Evolutionary conservation across 2,797 vertebrate species (phyloP).

Genomic region (Discoglossus pictus): DNA sequence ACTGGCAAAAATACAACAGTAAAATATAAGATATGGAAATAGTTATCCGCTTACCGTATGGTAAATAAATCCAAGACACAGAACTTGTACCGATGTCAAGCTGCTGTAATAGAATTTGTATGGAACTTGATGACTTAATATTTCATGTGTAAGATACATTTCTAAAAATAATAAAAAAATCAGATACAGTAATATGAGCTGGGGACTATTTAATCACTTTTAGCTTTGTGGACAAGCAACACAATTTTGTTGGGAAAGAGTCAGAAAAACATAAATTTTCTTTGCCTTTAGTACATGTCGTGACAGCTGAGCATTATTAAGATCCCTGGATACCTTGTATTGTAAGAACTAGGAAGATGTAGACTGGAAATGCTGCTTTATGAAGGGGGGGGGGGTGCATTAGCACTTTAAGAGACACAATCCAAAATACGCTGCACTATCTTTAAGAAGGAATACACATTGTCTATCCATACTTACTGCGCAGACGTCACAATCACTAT

Average conservation of each 20-base stretch:
- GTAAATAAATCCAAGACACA: not conserved
- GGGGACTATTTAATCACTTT: conserved; percentile 40
- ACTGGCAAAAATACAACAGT: not conserved
- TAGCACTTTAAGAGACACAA: too few species aligned
- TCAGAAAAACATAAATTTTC: conserved; percentile 34
- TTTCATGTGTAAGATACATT: conserved; percentile 47
- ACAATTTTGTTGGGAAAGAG: conserved; percentile 21
- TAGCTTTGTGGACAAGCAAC: conserved; percentile 7
- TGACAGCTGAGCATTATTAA: conserved; percentile 43
- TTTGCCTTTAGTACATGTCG: conserved; percentile 15
- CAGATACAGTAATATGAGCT: conserved; percentile 16
- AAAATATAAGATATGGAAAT: conserved; percentile 27
- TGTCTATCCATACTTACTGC: too few species aligned
- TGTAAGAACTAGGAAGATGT: not conserved
- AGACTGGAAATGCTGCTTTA: not conserved
- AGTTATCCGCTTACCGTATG: conserved; percentile 20
- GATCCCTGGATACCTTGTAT: conserved; percentile 5
- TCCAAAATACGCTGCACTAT: too few species aligned
- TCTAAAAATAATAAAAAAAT: conserved; percentile 47
- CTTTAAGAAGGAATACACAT: too few species aligned
- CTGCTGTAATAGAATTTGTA: conserved; percentile 47
- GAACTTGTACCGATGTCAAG: conserved; percentile 29
- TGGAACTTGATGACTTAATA: conserved; percentile 46
- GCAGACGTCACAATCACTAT: too few species aligned
- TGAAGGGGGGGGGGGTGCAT: not conserved